Evolutionary conservation across 2,113 vertebrate genomes (phyloP), one percentile per base, ranked within the genome.

Genomic region (Pipa parva): DNA sequence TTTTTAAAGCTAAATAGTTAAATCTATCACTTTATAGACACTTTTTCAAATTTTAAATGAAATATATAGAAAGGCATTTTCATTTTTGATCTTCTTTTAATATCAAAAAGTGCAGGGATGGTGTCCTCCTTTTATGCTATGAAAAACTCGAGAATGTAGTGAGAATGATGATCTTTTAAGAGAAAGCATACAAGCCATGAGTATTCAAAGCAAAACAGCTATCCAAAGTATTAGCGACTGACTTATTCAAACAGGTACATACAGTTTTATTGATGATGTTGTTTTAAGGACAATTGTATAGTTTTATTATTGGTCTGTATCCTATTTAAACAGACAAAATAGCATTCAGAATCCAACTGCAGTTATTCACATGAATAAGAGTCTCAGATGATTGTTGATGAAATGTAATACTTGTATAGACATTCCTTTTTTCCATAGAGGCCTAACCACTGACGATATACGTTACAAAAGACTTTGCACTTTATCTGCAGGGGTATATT

Each of bases 401-500:
- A 61, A 60, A 59, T 69, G 17, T 69, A 69, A 48, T 27, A 24
- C 50, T 24, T 68, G 24, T 68, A 33, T 21, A 59, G 49, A 68
- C 28, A 3, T 11, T 29, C 21, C 50, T 24, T 55, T 33, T 59
- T 68, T 68, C 27, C 65, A 70, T 58, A 61, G 66, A 70, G 66
- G 58, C 66, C 66, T 70, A 61, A 54, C 48, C 57, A 61, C 66
- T 61, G 58, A 46, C 54, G 52, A 54, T 50, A 67, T 33, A 51
- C 36, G 50, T 48, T 59, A 27, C 49, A 59, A 29, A n/a, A 68
- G 36, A 61, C 36, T 61, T 70, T 70, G 66, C 66, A 70, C 66
- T 70, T 70, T 70, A 56, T 73, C 55, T 78, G 11, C 71, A 68
- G 45, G 25, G 63, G 66, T 27, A 46, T 21, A 57, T 37, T 54